phyloP scores from a whole-genome alignment of 2,888 invertebrate species.

The Marronus borbonicus region DNA sequence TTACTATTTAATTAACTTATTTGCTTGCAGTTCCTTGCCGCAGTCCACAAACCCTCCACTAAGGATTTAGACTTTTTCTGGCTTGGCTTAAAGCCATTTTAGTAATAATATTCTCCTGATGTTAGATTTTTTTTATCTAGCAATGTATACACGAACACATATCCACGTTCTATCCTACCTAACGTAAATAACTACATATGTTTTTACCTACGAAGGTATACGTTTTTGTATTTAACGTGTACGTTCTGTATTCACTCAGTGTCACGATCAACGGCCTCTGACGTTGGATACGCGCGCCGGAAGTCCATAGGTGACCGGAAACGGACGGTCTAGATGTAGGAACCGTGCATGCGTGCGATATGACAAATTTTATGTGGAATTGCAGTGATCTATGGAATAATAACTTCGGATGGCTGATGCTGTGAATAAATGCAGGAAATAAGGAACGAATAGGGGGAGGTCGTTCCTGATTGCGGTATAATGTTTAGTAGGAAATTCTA shows the following conservation, averaged over 20 bases:
- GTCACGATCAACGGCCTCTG: conserved; percentile 50
- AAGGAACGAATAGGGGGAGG: conserved; percentile 13
- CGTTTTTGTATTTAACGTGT: conserved; percentile 21
- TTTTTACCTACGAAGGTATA: conserved; percentile 15
- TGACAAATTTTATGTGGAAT: conserved; percentile 45
- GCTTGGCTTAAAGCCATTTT: no score
- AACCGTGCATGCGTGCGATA: conserved; percentile 55
- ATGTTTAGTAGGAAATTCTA: conserved; percentile 1
- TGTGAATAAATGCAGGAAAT: conserved; percentile 8
- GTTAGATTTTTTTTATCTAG: no score
- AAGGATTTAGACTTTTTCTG: no score
- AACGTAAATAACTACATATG: conserved; percentile 39
- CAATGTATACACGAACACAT: neutral
- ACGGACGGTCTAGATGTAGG: conserved; percentile 51
- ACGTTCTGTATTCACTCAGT: conserved; percentile 42
- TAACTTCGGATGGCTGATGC: conserved; percentile 20
- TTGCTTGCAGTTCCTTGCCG: no score
- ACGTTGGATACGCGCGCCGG: conserved; percentile 27
- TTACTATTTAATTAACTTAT: no score
- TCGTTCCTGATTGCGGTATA: conserved; percentile 13
- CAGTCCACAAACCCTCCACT: no score
- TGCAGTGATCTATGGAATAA: conserved; percentile 43
- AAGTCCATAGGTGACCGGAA: conserved; percentile 55
- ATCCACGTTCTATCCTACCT: conserved; percentile 1
- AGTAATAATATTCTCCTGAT: no score